Percentiles rank a stretch among this genome's conserved stretches.
Evolutionary conservation across 1,140 invertebrate species (phyloP).

Genomic region (Drosophila setifemur): DNA sequence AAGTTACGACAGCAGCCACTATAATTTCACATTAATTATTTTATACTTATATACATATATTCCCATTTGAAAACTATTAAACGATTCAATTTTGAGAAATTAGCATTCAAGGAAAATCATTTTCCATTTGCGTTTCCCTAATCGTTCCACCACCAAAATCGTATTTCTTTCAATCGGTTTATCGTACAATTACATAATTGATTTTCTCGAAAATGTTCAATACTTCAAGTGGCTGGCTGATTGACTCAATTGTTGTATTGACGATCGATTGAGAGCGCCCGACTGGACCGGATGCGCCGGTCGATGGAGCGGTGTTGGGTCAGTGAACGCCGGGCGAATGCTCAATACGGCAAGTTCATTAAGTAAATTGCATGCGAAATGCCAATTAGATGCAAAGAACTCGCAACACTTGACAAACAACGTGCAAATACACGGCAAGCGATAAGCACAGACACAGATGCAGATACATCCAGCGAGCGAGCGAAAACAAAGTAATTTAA

Average conservation of each 20-base stretch:
- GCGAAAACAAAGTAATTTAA: conserved; percentile 65
- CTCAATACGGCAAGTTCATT: conserved; percentile 48
- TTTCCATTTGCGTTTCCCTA: conserved; percentile 1
- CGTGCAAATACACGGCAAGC: not conserved
- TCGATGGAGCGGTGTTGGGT: conserved; percentile 29
- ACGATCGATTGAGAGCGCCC: conserved; percentile 13
- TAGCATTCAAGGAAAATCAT: not conserved
- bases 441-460: not conserved
- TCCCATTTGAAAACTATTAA: not conserved
- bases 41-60: too few species aligned
- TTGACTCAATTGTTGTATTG: conserved; percentile 47
- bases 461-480: conserved; percentile 9
- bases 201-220: conserved; percentile 19
- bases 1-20: too few species aligned
- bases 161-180: not conserved
- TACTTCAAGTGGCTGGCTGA: conserved; percentile 44
- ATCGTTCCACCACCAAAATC: not conserved
- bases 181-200: conserved; percentile 23
- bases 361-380: conserved; percentile 64
- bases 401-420: conserved; percentile 47
- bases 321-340: conserved; percentile 54
- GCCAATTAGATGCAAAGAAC: conserved; percentile 61
- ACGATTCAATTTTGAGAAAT: too few species aligned
- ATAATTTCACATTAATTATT: too few species aligned
- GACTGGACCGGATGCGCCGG: conserved; percentile 1